These are phyloP conservation scores for Julus scanicus DNA, from an alignment of 2,888 invertebrate species.

Conservation along the genomic window DNA sequence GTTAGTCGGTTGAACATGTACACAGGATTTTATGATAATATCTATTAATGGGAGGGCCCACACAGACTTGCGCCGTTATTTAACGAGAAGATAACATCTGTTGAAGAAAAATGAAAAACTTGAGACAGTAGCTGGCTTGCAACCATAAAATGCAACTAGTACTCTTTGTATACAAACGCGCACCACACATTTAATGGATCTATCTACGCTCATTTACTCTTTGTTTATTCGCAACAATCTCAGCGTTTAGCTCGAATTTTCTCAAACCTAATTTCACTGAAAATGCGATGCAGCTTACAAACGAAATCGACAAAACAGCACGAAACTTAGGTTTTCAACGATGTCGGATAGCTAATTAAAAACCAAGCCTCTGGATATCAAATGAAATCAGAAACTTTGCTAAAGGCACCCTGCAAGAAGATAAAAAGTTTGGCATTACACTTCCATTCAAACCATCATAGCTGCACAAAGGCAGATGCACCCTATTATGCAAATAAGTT, in stretches of 20 bases:
- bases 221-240: conserved; percentile 8
- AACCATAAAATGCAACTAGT: conserved; percentile 30
- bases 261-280: neutral
- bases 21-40: conserved; percentile 32
- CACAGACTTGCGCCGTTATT: conserved; percentile 11
- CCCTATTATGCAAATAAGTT: no score
- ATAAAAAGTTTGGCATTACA: neutral
- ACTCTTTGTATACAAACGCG: neutral
- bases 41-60: neutral
- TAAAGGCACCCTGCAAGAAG: neutral
- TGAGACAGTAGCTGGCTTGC: conserved; percentile 15
- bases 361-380: neutral
- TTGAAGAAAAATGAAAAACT: conserved; percentile 27
- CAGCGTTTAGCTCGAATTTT: conserved; percentile 18
- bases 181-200: conserved; percentile 39
- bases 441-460: no score
- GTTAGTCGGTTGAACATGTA: conserved; percentile 9
- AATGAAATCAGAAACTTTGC: neutral
- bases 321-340: no score
- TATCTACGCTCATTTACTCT: conserved; percentile 3
- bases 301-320: neutral
- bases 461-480: no score
- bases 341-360: no score
- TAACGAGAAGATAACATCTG: conserved; percentile 25
- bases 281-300: neutral